Percentiles rank a stretch among this genome's conserved stretches.
Evolutionary conservation across 2,113 vertebrate species (phyloP).

Genomic region (Platysteira castanea): DNA sequence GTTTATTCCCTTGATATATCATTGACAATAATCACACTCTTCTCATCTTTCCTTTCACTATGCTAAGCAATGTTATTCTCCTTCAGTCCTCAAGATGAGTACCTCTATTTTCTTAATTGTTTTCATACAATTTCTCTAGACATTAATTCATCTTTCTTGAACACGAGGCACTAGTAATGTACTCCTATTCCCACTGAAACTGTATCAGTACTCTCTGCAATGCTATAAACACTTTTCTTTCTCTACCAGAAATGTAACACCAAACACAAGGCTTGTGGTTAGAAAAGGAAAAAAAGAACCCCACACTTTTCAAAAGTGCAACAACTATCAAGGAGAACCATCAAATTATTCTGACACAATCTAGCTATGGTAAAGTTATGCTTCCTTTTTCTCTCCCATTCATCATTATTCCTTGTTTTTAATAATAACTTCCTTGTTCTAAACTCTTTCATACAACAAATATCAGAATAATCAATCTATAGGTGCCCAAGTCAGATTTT

Average conservation of each 20-base stretch:
- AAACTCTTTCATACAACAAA: neutral
- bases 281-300: neutral
- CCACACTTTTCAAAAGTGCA: neutral
- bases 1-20: neutral
- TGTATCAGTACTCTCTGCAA: neutral
- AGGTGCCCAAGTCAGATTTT: neutral
- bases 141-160: neutral
- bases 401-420: neutral
- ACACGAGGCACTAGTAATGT: rapidly evolving
- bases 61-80: neutral
- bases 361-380: neutral
- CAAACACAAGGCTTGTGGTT: neutral
- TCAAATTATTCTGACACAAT: neutral
- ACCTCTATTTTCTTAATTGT: neutral
- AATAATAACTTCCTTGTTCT: neutral
- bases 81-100: neutral
- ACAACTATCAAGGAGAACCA: neutral
- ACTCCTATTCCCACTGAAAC: neutral
- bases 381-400: neutral
- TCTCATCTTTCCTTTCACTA: neutral
- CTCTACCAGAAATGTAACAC: neutral
- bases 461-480: neutral
- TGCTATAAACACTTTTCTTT: neutral
- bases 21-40: neutral
- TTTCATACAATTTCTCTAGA: neutral